phyloP scores from a whole-genome alignment of 2,797 vertebrate genomes.

The Silurus lanzhouensis region DNA sequence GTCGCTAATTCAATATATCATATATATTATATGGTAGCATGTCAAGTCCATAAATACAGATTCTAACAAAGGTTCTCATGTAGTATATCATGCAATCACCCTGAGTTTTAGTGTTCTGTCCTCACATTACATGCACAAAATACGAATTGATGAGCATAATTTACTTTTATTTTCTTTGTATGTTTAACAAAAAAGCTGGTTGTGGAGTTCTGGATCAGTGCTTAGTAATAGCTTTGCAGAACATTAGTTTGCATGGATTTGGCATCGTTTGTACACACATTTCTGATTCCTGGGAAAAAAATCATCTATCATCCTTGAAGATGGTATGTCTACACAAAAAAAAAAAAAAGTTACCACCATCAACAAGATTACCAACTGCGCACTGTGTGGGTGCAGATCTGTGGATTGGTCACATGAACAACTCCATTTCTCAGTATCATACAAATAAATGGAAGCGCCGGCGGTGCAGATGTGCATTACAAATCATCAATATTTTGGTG shows the following conservation, averaged over 20 bases:
- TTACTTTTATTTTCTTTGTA: background rate
- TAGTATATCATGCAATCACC: background rate
- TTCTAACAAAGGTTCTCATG: background rate
- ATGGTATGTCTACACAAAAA: too few relatives aligned
- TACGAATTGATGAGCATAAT: background rate
- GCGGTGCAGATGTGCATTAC: background rate
- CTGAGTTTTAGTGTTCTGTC: background rate
- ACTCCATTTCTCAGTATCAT: too few relatives aligned
- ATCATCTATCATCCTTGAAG: background rate
- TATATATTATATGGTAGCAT: background rate
- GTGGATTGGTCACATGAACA: too few relatives aligned
- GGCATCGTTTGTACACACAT: background rate
- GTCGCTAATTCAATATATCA: background rate
- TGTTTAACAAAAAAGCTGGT: background rate
- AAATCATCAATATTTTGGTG: conserved; percentile 8
- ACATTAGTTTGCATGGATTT: background rate
- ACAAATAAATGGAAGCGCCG: background rate
- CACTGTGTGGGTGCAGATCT: too few relatives aligned
- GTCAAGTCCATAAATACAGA: background rate
- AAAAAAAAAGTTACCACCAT: background rate
- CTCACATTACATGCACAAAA: background rate
- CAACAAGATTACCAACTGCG: background rate
- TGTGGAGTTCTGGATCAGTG: background rate
- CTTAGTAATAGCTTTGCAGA: too few relatives aligned
- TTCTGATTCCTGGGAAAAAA: background rate